phyloP scores from a whole-genome alignment of 92 coral and sea anemone species.

The Palythoa caribaeorum region DNA sequence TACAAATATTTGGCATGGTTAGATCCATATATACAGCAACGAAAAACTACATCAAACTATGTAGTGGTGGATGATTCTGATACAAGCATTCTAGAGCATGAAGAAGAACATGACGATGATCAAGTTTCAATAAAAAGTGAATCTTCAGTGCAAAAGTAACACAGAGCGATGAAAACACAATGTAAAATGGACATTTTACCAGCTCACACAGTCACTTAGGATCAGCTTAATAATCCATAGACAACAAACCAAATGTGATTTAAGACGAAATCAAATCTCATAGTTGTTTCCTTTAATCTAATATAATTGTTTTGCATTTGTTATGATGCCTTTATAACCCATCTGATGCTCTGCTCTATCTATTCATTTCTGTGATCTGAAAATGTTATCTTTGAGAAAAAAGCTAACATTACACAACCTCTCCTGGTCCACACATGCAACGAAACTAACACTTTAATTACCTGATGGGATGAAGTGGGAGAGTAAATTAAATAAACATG shows the following conservation, averaged over 20 bases:
- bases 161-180: not conserved
- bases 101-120: slow-evolving; percentile 41
- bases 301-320: not conserved
- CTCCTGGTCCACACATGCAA: not conserved
- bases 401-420: not conserved
- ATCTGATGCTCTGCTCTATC: not conserved
- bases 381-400: not conserved
- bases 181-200: not conserved
- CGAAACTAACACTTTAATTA: slow-evolving; percentile 1
- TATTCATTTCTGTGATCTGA: slow-evolving; percentile 1
- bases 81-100: slow-evolving; percentile 28
- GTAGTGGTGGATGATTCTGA: slow-evolving; percentile 47
- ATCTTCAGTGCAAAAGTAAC: not conserved
- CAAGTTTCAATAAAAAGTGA: slow-evolving; percentile 4
- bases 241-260: not conserved
- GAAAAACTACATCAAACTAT: slow-evolving; percentile 43
- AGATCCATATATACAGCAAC: slow-evolving; percentile 40
- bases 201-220: not conserved
- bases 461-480: not conserved
- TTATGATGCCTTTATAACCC: slow-evolving; percentile 5
- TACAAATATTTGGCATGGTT: slow-evolving; percentile 40
- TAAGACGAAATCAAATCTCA: not conserved
- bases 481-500: not conserved
- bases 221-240: not conserved
- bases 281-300: not conserved